phyloP scores from a whole-genome alignment of 2,888 invertebrate species.

The Leistus spinibarbis region DNA sequence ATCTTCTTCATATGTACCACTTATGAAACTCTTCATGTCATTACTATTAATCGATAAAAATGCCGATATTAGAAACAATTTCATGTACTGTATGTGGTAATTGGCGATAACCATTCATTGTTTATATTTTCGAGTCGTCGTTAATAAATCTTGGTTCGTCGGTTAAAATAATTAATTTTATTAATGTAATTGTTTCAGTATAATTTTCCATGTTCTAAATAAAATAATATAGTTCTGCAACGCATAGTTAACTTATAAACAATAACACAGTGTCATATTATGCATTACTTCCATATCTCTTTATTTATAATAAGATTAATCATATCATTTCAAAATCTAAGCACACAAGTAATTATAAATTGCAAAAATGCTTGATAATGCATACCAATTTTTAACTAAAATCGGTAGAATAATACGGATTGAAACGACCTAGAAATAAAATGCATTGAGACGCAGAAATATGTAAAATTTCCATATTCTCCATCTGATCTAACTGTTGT shows the following conservation, averaged over 20 bases:
- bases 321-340: background rate
- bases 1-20: too few species aligned
- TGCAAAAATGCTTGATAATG: background rate
- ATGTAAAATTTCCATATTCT: background rate
- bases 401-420: too few species aligned
- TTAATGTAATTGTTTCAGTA: too few species aligned
- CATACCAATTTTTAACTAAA: too few species aligned
- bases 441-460: background rate
- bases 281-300: background rate
- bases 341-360: background rate
- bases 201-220: background rate
- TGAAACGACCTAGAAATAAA: background rate
- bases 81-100: too few species aligned
- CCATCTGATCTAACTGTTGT: background rate
- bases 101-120: too few species aligned
- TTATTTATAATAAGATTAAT: background rate
- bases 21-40: too few species aligned
- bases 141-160: background rate
- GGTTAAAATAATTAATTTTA: too few species aligned
- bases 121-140: too few species aligned
- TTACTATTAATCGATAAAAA: too few species aligned
- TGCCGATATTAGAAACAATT: too few species aligned
- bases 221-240: background rate
- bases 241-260: background rate
- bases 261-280: background rate